Evolutionary conservation across 2,797 vertebrate genomes (phyloP).

Genomic region (Kryptopterus vitreolus): DNA sequence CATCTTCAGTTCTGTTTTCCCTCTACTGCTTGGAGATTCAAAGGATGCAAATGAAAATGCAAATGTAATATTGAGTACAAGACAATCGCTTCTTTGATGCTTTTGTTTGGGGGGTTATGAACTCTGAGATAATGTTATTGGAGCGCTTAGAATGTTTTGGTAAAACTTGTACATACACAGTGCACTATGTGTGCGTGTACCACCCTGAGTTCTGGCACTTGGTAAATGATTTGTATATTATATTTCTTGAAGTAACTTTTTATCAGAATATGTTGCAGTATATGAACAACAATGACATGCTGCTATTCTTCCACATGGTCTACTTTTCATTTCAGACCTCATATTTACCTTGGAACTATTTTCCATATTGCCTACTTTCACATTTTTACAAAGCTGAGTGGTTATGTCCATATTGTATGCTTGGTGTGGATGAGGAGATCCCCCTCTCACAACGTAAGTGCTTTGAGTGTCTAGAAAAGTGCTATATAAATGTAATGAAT

Average conservation of each 20-base stretch:
- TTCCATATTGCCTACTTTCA: not conserved
- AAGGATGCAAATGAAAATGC: conserved; percentile 42
- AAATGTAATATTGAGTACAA: conserved; percentile 10
- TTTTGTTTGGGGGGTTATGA: not conserved
- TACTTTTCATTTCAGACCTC: not conserved
- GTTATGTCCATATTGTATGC: too few species aligned
- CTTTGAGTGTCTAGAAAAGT: too few species aligned
- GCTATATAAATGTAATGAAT: too few species aligned
- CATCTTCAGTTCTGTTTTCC: conserved; percentile 17
- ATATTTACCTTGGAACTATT: not conserved
- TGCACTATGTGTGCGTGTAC: not conserved
- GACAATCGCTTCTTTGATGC: conserved; percentile 31
- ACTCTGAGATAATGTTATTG: conserved; percentile 5
- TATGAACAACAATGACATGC: not conserved
- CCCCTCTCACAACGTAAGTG: too few species aligned
- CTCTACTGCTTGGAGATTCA: not conserved
- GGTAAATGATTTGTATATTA: not conserved
- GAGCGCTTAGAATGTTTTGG: not conserved
- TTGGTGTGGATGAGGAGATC: too few species aligned
- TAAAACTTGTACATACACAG: not conserved
- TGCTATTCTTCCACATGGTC: not conserved
- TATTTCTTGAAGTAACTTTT: not conserved
- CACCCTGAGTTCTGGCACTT: not conserved
- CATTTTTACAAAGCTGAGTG: too few species aligned
- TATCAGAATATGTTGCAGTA: not conserved